These are phyloP conservation scores for Isotomurus palustris DNA, from an alignment of 2,888 invertebrate genomes.

Conservation along the genomic window DNA sequence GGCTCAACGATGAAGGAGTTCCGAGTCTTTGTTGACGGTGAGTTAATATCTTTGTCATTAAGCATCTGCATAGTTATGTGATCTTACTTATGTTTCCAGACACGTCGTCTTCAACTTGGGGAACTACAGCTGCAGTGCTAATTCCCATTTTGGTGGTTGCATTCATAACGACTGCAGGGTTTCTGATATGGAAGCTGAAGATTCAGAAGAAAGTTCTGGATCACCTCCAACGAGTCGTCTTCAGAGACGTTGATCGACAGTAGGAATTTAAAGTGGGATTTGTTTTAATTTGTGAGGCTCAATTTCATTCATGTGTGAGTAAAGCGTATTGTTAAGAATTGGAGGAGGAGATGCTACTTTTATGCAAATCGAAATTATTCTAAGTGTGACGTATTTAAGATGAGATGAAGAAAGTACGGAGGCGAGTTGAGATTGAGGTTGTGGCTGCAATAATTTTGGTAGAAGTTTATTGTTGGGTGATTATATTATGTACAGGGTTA, in stretches of 20 bases:
- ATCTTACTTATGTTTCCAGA: neutral
- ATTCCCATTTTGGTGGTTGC: constrained; percentile 25
- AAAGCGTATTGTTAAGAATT: too few relatives aligned
- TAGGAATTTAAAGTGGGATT: too few relatives aligned
- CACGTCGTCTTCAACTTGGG: constrained; percentile 17
- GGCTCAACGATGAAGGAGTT: constrained; percentile 23
- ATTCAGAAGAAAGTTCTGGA: constrained; percentile 29
- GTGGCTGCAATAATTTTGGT: too few relatives aligned
- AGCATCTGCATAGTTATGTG: neutral
- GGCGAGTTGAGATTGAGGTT: too few relatives aligned
- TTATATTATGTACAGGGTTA: too few relatives aligned
- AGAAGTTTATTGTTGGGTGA: too few relatives aligned
- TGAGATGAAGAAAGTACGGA: too few relatives aligned
- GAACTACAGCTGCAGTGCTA: constrained; percentile 25
- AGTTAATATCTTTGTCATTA: neutral
- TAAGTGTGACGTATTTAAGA: too few relatives aligned
- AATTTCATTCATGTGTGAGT: too few relatives aligned
- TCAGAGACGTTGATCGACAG: constrained; percentile 19
- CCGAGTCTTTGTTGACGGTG: constrained; percentile 29
- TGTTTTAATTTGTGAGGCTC: too few relatives aligned
- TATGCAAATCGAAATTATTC: too few relatives aligned
- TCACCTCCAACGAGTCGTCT: constrained; percentile 30
- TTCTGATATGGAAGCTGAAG: constrained; percentile 28
- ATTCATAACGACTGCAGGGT: constrained; percentile 13
- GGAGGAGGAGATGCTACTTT: too few relatives aligned